These are phyloP conservation scores for Delichon dasypus DNA, from an alignment of 2,797 vertebrate species.

Conservation along the genomic window DNA sequence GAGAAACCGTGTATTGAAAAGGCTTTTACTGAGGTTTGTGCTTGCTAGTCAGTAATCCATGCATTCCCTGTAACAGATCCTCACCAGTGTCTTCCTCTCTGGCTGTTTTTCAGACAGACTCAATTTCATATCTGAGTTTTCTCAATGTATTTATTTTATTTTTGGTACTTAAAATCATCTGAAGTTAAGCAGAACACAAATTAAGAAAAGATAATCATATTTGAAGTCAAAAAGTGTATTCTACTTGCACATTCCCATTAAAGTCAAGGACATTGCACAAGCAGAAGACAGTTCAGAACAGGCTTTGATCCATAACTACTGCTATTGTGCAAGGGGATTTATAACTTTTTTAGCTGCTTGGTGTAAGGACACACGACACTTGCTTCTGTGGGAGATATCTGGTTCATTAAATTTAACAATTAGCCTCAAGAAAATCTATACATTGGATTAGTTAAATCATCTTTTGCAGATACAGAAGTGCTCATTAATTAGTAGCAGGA, in stretches of 20 bases:
- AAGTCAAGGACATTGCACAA: neutral
- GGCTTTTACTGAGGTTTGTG: neutral
- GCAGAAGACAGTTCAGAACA: neutral
- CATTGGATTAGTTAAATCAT: constrained; percentile 56
- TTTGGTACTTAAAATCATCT: neutral
- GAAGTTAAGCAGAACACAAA: neutral
- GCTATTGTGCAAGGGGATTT: neutral
- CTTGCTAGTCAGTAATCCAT: neutral
- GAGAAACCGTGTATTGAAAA: neutral
- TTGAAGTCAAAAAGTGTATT: neutral
- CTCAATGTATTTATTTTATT: neutral
- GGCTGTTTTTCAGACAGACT: neutral
- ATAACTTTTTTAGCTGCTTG: neutral
- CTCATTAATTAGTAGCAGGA: constrained; percentile 67
- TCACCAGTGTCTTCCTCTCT: neutral
- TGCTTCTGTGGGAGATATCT: constrained; percentile 54
- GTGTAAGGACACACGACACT: constrained; percentile 7
- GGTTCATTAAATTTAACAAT: constrained; percentile 68
- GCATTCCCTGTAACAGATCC: neutral
- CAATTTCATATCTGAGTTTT: neutral
- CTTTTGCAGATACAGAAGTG: constrained; percentile 49
- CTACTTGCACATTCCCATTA: neutral
- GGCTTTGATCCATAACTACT: neutral
- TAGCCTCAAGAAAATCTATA: constrained; percentile 66
- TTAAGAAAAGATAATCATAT: neutral